These are phyloP conservation scores for Lacerta viridis DNA, from an alignment of 2,797 vertebrate species.

Conservation along the genomic window DNA sequence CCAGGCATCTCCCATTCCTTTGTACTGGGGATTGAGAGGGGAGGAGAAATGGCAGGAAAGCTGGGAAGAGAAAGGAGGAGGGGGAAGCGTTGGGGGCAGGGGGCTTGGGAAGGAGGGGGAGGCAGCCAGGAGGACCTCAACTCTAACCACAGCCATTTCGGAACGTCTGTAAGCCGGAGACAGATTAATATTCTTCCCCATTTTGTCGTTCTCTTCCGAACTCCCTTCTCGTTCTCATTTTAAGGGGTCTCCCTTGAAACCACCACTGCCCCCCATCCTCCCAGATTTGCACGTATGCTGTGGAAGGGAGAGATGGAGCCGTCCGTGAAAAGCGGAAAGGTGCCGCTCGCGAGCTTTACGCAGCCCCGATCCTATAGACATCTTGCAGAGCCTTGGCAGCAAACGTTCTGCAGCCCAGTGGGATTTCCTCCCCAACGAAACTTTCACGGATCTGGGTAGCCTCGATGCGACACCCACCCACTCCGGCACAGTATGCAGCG, in stretches of 20 bases:
- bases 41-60: constrained; percentile 35
- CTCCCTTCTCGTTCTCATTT: neutral
- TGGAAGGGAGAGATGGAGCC: neutral
- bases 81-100: neutral
- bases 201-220: neutral
- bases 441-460: neutral
- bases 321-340: neutral
- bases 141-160: neutral
- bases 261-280: too few species aligned
- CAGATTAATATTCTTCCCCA: neutral
- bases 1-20: constrained; percentile 68
- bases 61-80: constrained; percentile 12
- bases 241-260: neutral
- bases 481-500: neutral
- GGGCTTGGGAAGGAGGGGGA: neutral
- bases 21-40: constrained; percentile 71
- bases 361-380: neutral
- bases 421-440: neutral
- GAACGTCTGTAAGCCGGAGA: constrained; percentile 1
- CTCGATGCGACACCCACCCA: neutral
- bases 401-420: too few species aligned
- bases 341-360: neutral
- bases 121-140: neutral
- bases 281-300: neutral
- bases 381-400: neutral